Evolutionary conservation across 2,888 invertebrate species (phyloP).

Genomic region (Thera britannica): DNA sequence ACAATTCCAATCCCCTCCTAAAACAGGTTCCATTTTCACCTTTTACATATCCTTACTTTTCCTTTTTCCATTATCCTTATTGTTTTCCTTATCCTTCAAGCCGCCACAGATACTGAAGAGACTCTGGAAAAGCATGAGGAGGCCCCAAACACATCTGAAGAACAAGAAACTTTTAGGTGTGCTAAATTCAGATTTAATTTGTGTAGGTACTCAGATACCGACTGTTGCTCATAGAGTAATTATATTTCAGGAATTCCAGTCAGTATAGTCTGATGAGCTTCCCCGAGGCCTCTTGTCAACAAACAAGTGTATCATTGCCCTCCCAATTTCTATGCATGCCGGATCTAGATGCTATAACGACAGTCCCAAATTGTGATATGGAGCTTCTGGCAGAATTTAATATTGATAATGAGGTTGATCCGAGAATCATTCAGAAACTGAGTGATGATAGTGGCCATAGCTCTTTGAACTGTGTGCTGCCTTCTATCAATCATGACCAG

Average conservation of each 20-base stretch:
- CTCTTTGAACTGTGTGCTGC: conserved; percentile 76
- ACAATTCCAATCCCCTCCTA: conserved; percentile 44
- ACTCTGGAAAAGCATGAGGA: conserved; percentile 9
- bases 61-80: conserved; percentile 35
- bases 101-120: conserved; percentile 12
- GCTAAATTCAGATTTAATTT: conserved; percentile 7
- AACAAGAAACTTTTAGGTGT: conserved; percentile 34
- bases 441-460: conserved; percentile 55
- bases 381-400: conserved; percentile 74
- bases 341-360: conserved; percentile 64
- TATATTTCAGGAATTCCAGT: conserved; percentile 55
- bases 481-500: conserved; percentile 71
- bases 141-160: conserved; percentile 13
- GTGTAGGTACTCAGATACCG: background rate
- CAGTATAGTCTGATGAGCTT: conserved; percentile 63
- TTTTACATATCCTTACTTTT: conserved; percentile 38
- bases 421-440: conserved; percentile 58
- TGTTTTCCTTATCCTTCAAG: conserved; percentile 43
- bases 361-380: conserved; percentile 55
- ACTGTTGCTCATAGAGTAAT: conserved; percentile 1
- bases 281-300: conserved; percentile 61
- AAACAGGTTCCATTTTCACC: conserved; percentile 55
- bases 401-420: conserved; percentile 65
- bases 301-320: conserved; percentile 62
- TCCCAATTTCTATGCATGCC: conserved; percentile 74